Evolutionary conservation across 1,140 invertebrate species (phyloP).

Genomic region (Drosophila arizonae): DNA sequence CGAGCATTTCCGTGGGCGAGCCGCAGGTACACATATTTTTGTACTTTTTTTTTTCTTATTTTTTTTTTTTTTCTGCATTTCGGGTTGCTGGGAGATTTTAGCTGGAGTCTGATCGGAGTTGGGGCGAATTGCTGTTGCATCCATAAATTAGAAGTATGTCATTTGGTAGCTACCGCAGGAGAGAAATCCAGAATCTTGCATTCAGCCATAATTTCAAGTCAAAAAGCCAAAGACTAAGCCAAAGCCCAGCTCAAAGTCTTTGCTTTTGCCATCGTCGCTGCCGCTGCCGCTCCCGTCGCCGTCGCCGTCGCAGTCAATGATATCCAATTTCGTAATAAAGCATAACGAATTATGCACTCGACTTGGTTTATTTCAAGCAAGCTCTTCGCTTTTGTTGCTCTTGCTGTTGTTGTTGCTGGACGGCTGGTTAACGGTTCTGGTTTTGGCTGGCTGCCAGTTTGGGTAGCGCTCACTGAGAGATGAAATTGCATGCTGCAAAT

Average conservation of each 20-base stretch:
- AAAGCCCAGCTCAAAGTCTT: slow-evolving; percentile 13
- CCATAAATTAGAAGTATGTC: slow-evolving; percentile 81
- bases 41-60: too few relatives aligned
- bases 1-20: slow-evolving; percentile 65
- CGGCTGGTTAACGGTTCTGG: slow-evolving; percentile 73
- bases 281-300: neutral
- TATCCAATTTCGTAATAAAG: slow-evolving; percentile 82
- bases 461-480: slow-evolving; percentile 34
- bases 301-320: slow-evolving; percentile 61
- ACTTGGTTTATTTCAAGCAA: slow-evolving; percentile 75
- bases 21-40: slow-evolving; percentile 14
- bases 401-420: slow-evolving; percentile 29
- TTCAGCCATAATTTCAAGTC: slow-evolving; percentile 69
- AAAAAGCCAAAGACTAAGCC: slow-evolving; percentile 20
- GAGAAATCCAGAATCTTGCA: slow-evolving; percentile 41
- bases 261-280: neutral
- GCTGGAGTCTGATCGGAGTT: slow-evolving; percentile 18
- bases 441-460: slow-evolving; percentile 35
- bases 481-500: slow-evolving; percentile 65
- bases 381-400: slow-evolving; percentile 26
- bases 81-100: slow-evolving; percentile 11
- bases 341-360: slow-evolving; percentile 82
- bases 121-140: slow-evolving; percentile 34
- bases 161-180: slow-evolving; percentile 69
- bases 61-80: slow-evolving; percentile 10